Base-by-base conservation (phyloP, 2,797 vertebrate genomes). In the Anomalospiza imberbis region DNA sequence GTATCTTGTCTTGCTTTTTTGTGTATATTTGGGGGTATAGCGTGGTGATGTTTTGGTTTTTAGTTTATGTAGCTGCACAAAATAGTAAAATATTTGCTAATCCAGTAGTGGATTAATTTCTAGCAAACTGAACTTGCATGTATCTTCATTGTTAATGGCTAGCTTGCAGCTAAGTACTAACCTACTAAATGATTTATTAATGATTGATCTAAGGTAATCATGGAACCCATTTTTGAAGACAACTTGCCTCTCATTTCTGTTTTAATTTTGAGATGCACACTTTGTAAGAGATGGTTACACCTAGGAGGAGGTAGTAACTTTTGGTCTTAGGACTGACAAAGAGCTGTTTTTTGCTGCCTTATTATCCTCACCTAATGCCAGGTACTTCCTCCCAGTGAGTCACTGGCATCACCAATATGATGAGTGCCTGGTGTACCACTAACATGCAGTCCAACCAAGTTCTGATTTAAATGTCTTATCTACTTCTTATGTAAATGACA, bases 11-110 rank as follows among this genome's bases (percentile, higher is more conserved):
- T 28, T 78, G 60, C 22, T 70, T 44, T 82, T 55, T 38, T 26
- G 4, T 36, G 6, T 36, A 17, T 38, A 7, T 36, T 13, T 6
- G 2, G 17, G 9, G 29, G 5, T 24, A 4, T 3, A 6, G 9
- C 4, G 15, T 40, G n/a, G 14, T 34, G 24, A 26, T 58, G 10
- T 29, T 51, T 19, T 17, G 0, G 24, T 38, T 51, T 61, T 60
- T 13, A 25, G 11, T 57, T 50, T 50, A 8, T 9, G 14, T 58
- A 15, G 21, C 57, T 88, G n/a, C 17, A 44, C 3, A 53, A 66
- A 85, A 67, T 36, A 73, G 45, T 66, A 3, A 34, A 38, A n/a
- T 45, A 74, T 38, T 74, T 83, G 9, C 42, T 74, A 86, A 48
- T 71, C 11, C 6, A n/a, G 25, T 36, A 47, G 31, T 32, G 38